Base-by-base conservation (phyloP, 2,797 vertebrate species). In the Platyrinchus mystaceus region DNA sequence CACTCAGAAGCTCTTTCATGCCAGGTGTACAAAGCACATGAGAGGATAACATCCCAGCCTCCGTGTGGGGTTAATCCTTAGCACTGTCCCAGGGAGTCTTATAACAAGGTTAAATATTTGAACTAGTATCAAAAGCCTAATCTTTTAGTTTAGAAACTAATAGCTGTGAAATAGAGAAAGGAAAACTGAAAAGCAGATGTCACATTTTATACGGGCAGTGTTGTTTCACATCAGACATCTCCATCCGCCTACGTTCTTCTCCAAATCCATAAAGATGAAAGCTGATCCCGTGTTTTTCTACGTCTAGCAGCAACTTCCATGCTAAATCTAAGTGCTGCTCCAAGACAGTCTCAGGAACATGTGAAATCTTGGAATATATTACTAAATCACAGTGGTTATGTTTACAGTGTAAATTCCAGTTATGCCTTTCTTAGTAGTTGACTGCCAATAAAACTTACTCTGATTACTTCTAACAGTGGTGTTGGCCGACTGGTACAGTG, bases 31-130 rank as follows among this genome's bases (percentile, higher is more conserved):
- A 34, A 79, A 76, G 47, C 21, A 7, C 0, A 1, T 24, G 47
- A 74, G 64, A 66, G 2, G 15, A 32, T 37, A 73, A 82, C 0
- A 2, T 32, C 15, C 27, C 36, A 34, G 0, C 9, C 27, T 13
- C 12, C 2, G 0, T 2, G 24, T 11, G n/a, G 30, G 14, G 2
- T 59, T 53, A 30, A 52, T 71, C 5, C 1, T 78, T 44, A 68
- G 21, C 15, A 64, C 21, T 75, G 5, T 58, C 49, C 26, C 46
- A 28, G 11, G 15, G 28, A 39, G 12, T 20, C 23, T 39, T 43
- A 10, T 32, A 66, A 15, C 27, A 37, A 70, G 39, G 39, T 69
- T 85, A 39, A 66, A 55, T 50, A 39, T 36, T 39, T 58, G 15
- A 77, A 52, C 44, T 74, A 6, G 3, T 58, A 17, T 36, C 21